Evolutionary conservation across 2,113 vertebrate species (phyloP), one percentile per base, ranked within the genome.

Genomic region (Hippopotamus amphibius): DNA sequence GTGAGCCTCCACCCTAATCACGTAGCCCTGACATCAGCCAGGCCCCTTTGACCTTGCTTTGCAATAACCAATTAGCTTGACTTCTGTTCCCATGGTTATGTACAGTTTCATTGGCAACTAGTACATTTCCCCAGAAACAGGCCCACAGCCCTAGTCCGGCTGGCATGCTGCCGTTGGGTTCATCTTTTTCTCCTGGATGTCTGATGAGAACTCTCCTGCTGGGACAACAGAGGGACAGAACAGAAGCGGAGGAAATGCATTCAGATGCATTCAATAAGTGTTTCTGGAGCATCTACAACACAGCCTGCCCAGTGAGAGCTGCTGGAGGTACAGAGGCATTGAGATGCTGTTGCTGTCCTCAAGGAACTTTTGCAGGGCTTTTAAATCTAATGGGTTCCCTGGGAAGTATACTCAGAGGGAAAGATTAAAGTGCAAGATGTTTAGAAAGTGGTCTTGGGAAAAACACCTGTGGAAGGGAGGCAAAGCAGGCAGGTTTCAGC

Each of bases 51-150:
- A 24, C 96, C 76, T 80, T 12, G 30, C 83, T 77, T 53, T 68
- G 33, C 13, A 82, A 71, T 17, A 59, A 37, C 81, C 63, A 33
- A 33, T 82, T 92, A 93, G 82, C 86, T 68, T 80, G 61, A 65
- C 55, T 68, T 92, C 88, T 37, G 72, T 97, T 82, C 94, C 95
- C 94, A 86, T 85, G 96, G 87, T 97, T 96, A 95, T 69, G 90
- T 94, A 87, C 57, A 81, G 65, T 81, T 94, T 91, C 8, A 0
- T 74, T 92, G 81, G 77, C 97, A 94, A 91, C 88, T 82, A 63
- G 88, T 72, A 6, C 71, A 82, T 79, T 93, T 83, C 81, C 81
- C 53, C 82, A 37, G 90, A 85, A 90, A 61, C 76, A n/a, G 71
- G 41, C 84, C 57, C 26, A 5, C 76, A 46, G 63, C 81, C 48